Evolutionary conservation across 1,140 invertebrate species (phyloP).

Genomic region (Diuraphis noxia): DNA sequence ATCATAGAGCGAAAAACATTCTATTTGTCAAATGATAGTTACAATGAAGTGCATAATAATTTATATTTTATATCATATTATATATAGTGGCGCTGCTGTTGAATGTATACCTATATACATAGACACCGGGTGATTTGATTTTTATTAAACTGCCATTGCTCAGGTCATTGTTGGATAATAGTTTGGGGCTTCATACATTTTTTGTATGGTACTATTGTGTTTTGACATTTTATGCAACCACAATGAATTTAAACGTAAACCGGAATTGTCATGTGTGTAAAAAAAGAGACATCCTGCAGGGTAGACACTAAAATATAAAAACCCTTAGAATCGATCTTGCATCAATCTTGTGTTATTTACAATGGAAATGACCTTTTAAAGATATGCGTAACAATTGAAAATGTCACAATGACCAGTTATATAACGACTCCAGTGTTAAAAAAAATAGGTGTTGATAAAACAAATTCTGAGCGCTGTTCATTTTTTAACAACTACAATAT

Average conservation of each 20-base stretch:
- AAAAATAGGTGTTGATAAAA: conserved; percentile 21
- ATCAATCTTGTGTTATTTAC: conserved; percentile 33
- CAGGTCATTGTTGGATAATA: background rate
- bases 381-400: background rate
- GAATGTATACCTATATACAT: background rate
- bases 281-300: conserved; percentile 35
- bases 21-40: conserved; percentile 8
- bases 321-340: background rate
- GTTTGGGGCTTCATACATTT: conserved; percentile 13
- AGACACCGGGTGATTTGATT: background rate
- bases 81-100: background rate
- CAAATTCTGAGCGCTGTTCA: background rate
- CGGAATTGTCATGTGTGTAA: conserved; percentile 10
- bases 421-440: background rate
- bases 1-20: conserved; percentile 23
- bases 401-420: conserved; percentile 12
- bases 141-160: conserved; percentile 20
- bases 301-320: background rate
- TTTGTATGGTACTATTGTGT: conserved; percentile 32
- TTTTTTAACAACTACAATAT: conserved; percentile 30
- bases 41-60: background rate
- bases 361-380: conserved; percentile 6
- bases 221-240: conserved; percentile 46
- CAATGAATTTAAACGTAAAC: conserved; percentile 15
- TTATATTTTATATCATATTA: background rate